phyloP scores from a whole-genome alignment of 1,140 invertebrate genomes.

The Holcopasites calliopsidis region DNA sequence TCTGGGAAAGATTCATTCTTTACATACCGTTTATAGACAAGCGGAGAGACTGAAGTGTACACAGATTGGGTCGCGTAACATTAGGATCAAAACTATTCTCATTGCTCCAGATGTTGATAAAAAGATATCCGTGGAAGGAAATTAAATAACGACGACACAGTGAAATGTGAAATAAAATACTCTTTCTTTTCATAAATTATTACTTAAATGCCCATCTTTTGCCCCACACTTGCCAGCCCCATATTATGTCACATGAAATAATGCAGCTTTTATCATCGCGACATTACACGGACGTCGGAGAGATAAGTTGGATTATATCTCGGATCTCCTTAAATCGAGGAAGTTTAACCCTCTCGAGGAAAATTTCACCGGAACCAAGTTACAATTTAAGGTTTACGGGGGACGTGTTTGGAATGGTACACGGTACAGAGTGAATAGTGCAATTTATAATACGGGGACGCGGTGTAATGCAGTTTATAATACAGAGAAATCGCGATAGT shows the following conservation, averaged over 20 bases:
- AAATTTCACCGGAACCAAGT: neutral
- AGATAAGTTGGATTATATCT: neutral
- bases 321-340: neutral
- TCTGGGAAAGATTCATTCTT: neutral
- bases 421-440: neutral
- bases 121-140: no score
- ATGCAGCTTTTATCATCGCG: no score
- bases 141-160: no score
- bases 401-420: neutral
- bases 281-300: neutral
- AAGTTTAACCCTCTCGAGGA: neutral
- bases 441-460: neutral
- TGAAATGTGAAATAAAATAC: no score
- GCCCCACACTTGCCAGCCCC: no score
- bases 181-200: no score
- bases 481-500: neutral
- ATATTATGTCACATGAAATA: fast-evolving
- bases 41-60: neutral
- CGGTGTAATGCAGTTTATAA: neutral
- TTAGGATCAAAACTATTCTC: neutral
- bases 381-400: neutral
- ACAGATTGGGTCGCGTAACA: neutral
- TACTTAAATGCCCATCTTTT: no score
- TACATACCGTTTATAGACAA: slow-evolving; percentile 16
- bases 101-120: neutral